Evolutionary conservation across 2,888 invertebrate species (phyloP), one percentile per base, ranked within the genome.

Genomic region (Linnaemya tessellans): DNA sequence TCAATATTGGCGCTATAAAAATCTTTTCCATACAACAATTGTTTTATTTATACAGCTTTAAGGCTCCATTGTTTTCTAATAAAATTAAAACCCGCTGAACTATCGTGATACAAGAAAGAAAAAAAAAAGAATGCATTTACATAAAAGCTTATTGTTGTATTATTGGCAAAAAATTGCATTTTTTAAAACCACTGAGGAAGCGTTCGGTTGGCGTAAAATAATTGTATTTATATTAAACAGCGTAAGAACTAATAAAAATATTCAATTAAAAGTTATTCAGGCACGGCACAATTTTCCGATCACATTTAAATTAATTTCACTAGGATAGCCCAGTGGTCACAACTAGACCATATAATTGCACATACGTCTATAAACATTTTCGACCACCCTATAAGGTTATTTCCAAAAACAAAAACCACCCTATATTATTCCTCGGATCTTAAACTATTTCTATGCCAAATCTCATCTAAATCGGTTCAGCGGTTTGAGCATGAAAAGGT

Each of bases 51-150:
- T 25, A 4, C 25, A 15, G 25, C 13, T 25, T 15, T 0, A 15
- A 10, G 15, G 38, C 38, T 38, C 18, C 18, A 38, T 60, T 60
- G 60, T 38, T 60, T 38, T 38, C 60, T 38, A n/a, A 60, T 38
- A 38, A 35, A 35, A 38, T 58, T 60, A 60, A 60, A 60, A 60
- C 11, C 38, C 18, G 22, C 18, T 11, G 18, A 60, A 60, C 38
- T 60, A 1, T 38, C 1, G 15, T 58, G 8, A 58, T 5, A 38
- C 8, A 30, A n/a, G 1, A 13, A 46, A 46, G 15, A 46, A 46
- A 18, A 51, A 56, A 25, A 56, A 7, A 5, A 25, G 30, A 30
- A 30, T n/a, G n/a, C n/a, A 56, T 25, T 56, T 56, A 25, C 22
- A 25, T 15, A 25, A 56, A 56, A 30, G 1, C 13, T 56, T 2